Evolutionary conservation across 2,797 vertebrate species (phyloP), one percentile per base, ranked within the genome.

Genomic region (Sphenopsis melanotis): DNA sequence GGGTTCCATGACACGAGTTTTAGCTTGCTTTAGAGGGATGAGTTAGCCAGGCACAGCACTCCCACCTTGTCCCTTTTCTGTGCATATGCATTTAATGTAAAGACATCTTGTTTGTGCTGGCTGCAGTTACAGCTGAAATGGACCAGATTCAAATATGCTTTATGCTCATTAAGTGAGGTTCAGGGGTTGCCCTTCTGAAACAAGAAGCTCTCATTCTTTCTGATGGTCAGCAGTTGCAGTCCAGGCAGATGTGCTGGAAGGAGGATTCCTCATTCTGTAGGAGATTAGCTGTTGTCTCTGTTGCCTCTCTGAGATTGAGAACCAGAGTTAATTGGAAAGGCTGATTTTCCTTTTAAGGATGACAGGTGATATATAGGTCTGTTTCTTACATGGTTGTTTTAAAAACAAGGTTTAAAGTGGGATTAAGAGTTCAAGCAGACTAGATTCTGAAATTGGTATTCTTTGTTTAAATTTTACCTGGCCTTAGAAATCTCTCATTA

Each of bases 381-480:
- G 46, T 74, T 81, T 84, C 55, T 77, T 75, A 61, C 26, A 21
- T 41, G 32, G 23, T 59, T 82, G 18, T 89, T 89, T 89, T 69
- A 69, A 91, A 87, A 61, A 75, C 60, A 69, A 85, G 5, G 21
- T 89, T 94, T 91, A 72, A 95, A 89, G 53, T 41, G 13, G 29
- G 29, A 61, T 86, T 88, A 77, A 66, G 65, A 79, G 47, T 76
- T 92, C 57, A 92, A 49, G 80, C 65, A 79, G 76, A n/a, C 32
- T 83, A 49, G 53, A 39, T 83, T 68, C 61, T 92, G n/a, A 87
- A 92, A 55, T 30, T 19, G 21, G 6, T 15, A 1, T 64, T 80
- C 27, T 79, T 82, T 76, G 34, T 89, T 85, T 75, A 76, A 89
- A 46, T 83, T 85, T 87, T 94, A 89, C 83, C 68, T 80, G 78